Conservation (phyloP, 2,888 invertebrate species). For the Hartigia nigra region DNA sequence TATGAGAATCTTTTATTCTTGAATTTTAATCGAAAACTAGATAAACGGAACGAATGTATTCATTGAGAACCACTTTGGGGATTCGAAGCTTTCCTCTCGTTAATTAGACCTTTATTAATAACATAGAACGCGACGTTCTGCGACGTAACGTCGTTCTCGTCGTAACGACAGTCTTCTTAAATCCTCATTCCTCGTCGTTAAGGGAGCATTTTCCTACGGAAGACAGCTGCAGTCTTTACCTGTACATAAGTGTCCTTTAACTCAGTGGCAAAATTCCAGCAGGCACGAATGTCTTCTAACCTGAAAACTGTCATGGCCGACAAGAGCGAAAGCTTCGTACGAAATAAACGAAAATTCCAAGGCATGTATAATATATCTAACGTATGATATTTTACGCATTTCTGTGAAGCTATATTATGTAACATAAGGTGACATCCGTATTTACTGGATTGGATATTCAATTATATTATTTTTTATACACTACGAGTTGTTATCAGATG, state of each 20-base stretch:
- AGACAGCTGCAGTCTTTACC: not conserved
- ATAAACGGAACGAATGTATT: not conserved
- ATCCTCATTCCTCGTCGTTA: not conserved
- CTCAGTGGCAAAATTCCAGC: not conserved
- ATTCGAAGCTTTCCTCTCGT: constrained; percentile 2
- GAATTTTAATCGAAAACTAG: not conserved
- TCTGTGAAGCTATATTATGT: too few species aligned
- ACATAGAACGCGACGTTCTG: constrained; percentile 2
- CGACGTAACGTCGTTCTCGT: not conserved
- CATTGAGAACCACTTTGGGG: not conserved
- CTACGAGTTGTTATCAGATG: too few species aligned
- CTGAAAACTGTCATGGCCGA: not conserved
- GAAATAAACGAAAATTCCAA: too few species aligned
- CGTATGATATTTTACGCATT: too few species aligned
- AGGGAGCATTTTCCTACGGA: not conserved
- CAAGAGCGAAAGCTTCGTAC: not conserved
- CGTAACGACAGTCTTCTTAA: not conserved
- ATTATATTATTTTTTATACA: too few species aligned
- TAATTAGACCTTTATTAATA: constrained; percentile 23
- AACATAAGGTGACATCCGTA: too few species aligned
- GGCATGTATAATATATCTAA: too few species aligned
- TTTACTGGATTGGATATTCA: too few species aligned
- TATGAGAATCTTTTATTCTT: not conserved
- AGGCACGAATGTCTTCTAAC: not conserved
- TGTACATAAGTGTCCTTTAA: not conserved